Evolutionary conservation across 2,888 invertebrate species (phyloP).

Genomic region (Leucoptera coffeella): DNA sequence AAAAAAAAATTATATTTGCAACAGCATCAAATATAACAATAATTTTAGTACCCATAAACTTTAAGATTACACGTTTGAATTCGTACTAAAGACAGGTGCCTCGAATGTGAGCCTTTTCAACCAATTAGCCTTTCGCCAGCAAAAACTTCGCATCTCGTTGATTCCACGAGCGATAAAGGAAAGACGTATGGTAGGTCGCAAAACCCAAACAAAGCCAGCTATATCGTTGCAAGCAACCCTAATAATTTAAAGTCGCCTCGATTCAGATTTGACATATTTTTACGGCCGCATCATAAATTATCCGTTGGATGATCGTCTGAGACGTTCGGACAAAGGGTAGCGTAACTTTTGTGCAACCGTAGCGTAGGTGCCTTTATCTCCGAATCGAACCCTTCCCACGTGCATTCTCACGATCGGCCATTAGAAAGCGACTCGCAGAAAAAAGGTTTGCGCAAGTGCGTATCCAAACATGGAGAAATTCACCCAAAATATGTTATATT

Average conservation of each 20-base stretch:
- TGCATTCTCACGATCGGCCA: constrained; percentile 42
- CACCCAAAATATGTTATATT: constrained; percentile 19
- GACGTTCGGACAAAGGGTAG: constrained; percentile 38
- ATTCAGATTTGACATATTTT: constrained; percentile 18
- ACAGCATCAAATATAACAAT: too few relatives aligned
- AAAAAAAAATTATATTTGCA: too few relatives aligned
- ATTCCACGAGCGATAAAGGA: too few relatives aligned
- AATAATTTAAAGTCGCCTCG: constrained; percentile 32
- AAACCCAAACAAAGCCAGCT: constrained; percentile 12
- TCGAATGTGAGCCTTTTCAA: too few relatives aligned
- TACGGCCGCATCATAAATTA: constrained; percentile 41
- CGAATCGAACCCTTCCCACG: constrained; percentile 42
- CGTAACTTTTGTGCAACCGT: constrained; percentile 45
- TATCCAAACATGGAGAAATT: constrained; percentile 40
- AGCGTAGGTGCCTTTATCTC: constrained; percentile 13
- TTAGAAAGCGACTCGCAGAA: too few relatives aligned
- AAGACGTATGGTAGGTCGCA: constrained; percentile 15
- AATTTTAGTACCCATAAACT: too few relatives aligned
- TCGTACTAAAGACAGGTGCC: too few relatives aligned
- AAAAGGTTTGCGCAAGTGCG: constrained; percentile 47
- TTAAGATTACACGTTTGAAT: too few relatives aligned
- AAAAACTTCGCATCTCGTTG: too few relatives aligned
- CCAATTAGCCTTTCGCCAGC: too few relatives aligned
- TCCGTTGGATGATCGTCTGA: constrained; percentile 44
- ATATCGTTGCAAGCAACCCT: constrained; percentile 17